Conservation (phyloP, 2,113 vertebrate genomes). For the Erpornis zantholeuca region DNA sequence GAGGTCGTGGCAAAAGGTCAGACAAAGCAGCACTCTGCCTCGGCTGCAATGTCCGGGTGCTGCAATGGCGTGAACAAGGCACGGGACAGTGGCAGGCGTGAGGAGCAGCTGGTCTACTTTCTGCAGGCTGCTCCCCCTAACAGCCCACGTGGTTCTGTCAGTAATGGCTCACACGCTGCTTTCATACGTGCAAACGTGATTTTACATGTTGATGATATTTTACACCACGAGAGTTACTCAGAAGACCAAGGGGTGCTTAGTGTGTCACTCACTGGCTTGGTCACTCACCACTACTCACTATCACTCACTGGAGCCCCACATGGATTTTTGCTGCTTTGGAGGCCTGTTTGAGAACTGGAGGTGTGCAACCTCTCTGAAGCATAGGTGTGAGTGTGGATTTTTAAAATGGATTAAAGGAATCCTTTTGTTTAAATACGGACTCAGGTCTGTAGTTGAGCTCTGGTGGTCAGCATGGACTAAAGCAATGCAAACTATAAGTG, state of each 20-base stretch:
- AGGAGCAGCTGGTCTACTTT: neutral
- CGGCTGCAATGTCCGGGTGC: rapidly evolving
- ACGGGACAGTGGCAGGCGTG: rapidly evolving
- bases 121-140: neutral
- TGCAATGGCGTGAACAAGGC: rapidly evolving
- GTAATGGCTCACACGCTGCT: neutral
- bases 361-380: neutral
- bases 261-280: neutral
- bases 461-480: neutral
- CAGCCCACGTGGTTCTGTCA: neutral
- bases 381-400: neutral
- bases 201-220: neutral
- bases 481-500: neutral
- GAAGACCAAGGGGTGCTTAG: neutral
- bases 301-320: rapidly evolving
- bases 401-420: neutral
- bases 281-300: no score
- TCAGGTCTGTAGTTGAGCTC: neutral
- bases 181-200: rapidly evolving
- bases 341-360: neutral
- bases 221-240: rapidly evolving
- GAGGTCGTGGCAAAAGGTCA: constrained; percentile 17
- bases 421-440: neutral
- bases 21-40: neutral
- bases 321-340: neutral